Conservation (phyloP, 2,797 vertebrate species). For the Enteromius radiatus region DNA sequence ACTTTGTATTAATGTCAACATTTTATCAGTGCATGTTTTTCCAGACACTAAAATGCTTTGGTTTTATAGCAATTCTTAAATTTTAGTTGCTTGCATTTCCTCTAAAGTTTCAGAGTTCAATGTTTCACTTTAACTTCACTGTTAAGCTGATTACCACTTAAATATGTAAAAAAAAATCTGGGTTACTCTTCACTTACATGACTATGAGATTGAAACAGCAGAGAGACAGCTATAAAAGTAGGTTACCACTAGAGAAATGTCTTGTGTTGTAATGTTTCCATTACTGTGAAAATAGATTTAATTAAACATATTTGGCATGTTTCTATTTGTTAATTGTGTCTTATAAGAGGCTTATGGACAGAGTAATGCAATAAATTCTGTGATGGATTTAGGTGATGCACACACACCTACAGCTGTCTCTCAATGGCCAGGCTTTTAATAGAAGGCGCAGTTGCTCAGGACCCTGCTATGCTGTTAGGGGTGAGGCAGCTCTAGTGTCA, state of each 20-base stretch:
- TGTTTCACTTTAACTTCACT: neutral
- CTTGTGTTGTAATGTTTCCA: neutral
- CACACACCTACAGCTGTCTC: constrained; percentile 59
- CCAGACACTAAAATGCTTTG: neutral
- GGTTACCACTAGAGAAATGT: constrained; percentile 10
- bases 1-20: neutral
- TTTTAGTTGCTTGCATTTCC: neutral
- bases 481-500: constrained; percentile 39
- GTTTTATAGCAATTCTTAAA: neutral
- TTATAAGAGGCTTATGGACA: constrained; percentile 13
- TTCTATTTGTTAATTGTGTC: neutral
- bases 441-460: constrained; percentile 60
- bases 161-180: neutral
- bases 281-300: constrained; percentile 2
- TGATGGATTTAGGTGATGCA: constrained; percentile 36
- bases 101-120: neutral
- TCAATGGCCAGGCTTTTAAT: constrained; percentile 60
- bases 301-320: constrained; percentile 17
- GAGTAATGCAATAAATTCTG: constrained; percentile 38
- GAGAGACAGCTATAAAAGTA: constrained; percentile 7
- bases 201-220: neutral
- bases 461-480: constrained; percentile 38
- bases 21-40: neutral
- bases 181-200: neutral
- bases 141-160: neutral